These are phyloP conservation scores for Hypsopygia costalis DNA, from an alignment of 2,888 invertebrate species.

Conservation along the genomic window DNA sequence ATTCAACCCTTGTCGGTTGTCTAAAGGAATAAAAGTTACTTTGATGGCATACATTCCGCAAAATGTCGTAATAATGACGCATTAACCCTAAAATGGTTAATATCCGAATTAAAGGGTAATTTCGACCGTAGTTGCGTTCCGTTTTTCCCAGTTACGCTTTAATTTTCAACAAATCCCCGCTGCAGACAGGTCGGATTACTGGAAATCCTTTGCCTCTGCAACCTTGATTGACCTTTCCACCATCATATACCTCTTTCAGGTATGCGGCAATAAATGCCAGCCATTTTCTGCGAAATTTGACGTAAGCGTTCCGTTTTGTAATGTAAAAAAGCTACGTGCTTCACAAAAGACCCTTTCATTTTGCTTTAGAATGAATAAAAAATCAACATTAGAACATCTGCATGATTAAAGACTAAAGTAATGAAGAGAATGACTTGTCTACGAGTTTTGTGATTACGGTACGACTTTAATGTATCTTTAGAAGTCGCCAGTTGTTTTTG, in stretches of 20 bases:
- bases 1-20: no score
- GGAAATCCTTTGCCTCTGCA: slow-evolving; percentile 12
- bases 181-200: slow-evolving; percentile 23
- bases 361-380: slow-evolving; percentile 12
- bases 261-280: neutral
- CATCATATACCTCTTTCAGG: neutral
- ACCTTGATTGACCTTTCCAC: slow-evolving; percentile 8
- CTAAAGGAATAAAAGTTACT: no score
- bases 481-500: no score
- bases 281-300: neutral
- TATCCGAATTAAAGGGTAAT: neutral
- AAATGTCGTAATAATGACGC: neutral
- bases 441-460: slow-evolving; percentile 3
- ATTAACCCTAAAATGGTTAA: neutral
- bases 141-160: slow-evolving; percentile 6
- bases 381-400: slow-evolving; percentile 16
- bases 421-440: slow-evolving; percentile 2
- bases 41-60: no score
- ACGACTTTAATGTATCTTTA: neutral
- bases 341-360: slow-evolving; percentile 11
- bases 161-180: slow-evolving; percentile 19
- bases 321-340: slow-evolving; percentile 10
- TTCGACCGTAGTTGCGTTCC: neutral
- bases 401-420: slow-evolving; percentile 2
- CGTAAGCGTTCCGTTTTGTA: slow-evolving; percentile 3